Conservation (phyloP, 2,797 vertebrate genomes). For the Fistularia commersonii region DNA sequence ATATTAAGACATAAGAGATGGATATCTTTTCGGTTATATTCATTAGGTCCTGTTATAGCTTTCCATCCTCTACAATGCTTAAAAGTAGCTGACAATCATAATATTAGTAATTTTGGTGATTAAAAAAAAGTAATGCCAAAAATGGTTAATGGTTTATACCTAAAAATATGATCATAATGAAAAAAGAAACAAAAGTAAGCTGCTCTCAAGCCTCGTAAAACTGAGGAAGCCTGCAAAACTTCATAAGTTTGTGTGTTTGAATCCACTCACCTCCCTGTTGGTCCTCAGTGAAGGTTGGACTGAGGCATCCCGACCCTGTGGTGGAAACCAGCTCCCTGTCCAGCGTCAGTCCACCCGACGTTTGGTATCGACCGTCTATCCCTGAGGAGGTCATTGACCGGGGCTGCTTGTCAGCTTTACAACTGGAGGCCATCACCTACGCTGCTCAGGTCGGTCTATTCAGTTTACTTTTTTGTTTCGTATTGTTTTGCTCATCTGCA, state of each 20-base stretch:
- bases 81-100: too few species aligned
- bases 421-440: conserved; percentile 95
- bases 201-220: too few species aligned
- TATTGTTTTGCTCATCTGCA: background rate
- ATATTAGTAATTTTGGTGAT: too few species aligned
- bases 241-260: background rate
- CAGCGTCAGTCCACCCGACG: conserved; percentile 93
- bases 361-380: conserved; percentile 95
- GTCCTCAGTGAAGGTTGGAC: conserved; percentile 86
- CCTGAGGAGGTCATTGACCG: conserved; percentile 92
- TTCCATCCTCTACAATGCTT: too few species aligned
- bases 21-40: too few species aligned
- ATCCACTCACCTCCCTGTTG: conserved; percentile 2
- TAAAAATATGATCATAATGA: too few species aligned
- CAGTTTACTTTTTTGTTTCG: background rate
- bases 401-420: conserved; percentile 93
- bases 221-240: too few species aligned
- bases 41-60: too few species aligned
- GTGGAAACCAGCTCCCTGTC: conserved; percentile 98
- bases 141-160: too few species aligned
- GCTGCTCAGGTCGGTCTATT: conserved; percentile 85
- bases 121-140: too few species aligned
- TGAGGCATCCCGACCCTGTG: conserved; percentile 93
- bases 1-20: too few species aligned
- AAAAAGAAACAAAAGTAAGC: too few species aligned